A percentile compares a stretch with the other conserved stretches of the same genome.
phyloP scores from a whole-genome alignment of 2,888 invertebrate species.

The Eupithecia subfuscata region DNA sequence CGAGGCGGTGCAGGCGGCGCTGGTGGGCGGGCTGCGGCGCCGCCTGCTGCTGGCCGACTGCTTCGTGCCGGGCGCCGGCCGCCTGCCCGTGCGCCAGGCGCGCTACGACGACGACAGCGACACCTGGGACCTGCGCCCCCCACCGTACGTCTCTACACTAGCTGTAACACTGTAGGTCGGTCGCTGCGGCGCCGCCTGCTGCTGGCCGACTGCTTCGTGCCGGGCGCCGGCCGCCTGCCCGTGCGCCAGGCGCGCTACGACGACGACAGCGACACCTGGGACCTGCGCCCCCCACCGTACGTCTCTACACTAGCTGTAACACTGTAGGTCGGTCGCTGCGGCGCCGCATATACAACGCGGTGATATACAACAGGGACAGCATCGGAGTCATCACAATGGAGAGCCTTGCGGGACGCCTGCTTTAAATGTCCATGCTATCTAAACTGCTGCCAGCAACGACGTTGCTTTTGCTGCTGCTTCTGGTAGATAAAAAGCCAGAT shows the following conservation, averaged over 20 bases:
- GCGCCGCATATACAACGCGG: too few species aligned
- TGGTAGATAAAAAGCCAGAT: too few species aligned
- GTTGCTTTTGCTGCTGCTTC: too few species aligned
- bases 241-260: constrained; percentile 85
- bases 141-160: neutral
- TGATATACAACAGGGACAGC: too few species aligned
- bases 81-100: constrained; percentile 79
- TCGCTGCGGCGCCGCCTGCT: constrained; percentile 74
- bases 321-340: constrained; percentile 73
- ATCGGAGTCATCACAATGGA: neutral
- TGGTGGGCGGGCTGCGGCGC: constrained; percentile 94
- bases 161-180: neutral
- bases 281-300: constrained; percentile 52
- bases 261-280: constrained; percentile 71
- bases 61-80: constrained; percentile 89
- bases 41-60: constrained; percentile 94
- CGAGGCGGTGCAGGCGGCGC: constrained; percentile 92
- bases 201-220: constrained; percentile 95
- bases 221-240: constrained; percentile 76
- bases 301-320: neutral
- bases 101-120: constrained; percentile 82
- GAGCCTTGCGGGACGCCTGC: neutral
- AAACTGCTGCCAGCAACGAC: neutral
- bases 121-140: constrained; percentile 62
- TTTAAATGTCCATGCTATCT: neutral